Evolutionary conservation across 1,140 invertebrate species (phyloP), one percentile per base, ranked within the genome.

Genomic region (Drosophila pallidifrons): DNA sequence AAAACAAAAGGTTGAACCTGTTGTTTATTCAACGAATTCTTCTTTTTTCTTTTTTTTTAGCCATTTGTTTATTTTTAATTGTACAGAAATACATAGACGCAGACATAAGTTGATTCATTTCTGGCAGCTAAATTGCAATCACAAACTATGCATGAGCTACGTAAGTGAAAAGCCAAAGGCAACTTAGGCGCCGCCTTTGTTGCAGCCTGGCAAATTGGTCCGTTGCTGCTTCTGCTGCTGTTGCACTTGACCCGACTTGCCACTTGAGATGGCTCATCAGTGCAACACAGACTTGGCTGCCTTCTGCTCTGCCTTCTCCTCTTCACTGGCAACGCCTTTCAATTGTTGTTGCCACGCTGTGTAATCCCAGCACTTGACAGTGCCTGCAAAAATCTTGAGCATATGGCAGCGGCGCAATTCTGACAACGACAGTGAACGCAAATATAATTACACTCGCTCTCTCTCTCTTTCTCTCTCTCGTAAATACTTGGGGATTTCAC

Each of bases 211-310:
- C 79, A 89, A 88, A 89, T 89, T 88, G 83, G 82, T 80, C 35
- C 35, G 35, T 10, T 43, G 41, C n/a, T 43, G 38, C 82, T 30
- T 41, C 41, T 51, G 55, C 82, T 30, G 64, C 85, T 61, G 79
- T 49, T 89, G 85, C 81, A 89, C 83, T 88, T 89, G 83, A 85
- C 85, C 83, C 28, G 20, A 8, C 57, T 61, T 32, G 54, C 54
- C 79, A 83, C 83, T 88, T 73, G 77, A 88, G 80, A 49, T 88
- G 83, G 64, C 83, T 89, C 85, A 89, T 89, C 13, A 54, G 30
- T 49, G 8, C 20, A 47, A 10, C 46, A 20, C 30, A 32, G 30
- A 32, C 30, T 32, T 32, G 7, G 10, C 49, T 57, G 69, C 72
- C 66, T 66, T 54, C 66, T 66, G 51, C 20, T 20, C 20, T 20